Conservation (phyloP, 2,797 vertebrate genomes). For the Tokudaia muenninki region DNA sequence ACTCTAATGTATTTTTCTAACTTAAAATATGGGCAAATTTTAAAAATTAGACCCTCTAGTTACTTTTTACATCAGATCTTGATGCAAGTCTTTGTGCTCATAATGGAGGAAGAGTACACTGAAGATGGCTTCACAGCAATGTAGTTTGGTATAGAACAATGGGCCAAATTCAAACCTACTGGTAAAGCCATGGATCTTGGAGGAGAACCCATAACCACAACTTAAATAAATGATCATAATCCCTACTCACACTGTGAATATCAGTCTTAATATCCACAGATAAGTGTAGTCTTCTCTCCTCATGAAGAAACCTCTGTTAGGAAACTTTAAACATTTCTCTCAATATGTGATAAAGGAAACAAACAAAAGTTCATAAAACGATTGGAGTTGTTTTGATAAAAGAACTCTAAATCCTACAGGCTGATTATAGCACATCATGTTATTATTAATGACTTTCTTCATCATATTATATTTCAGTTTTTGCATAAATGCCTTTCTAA, state of each 20-base stretch:
- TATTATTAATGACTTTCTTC: not conserved
- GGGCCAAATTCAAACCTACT: conserved; percentile 62
- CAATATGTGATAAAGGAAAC: not conserved
- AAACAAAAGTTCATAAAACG: not conserved
- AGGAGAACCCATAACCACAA: not conserved
- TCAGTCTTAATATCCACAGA: not conserved
- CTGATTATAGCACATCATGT: not conserved
- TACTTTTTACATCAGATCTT: conserved; percentile 89
- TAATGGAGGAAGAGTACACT: conserved; percentile 85
- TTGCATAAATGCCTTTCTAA: not conserved
- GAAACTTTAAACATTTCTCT: conserved; percentile 22
- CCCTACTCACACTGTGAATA: not conserved
- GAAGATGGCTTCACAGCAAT: conserved; percentile 6
- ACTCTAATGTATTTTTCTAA: conserved; percentile 28
- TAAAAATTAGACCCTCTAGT: conserved; percentile 79
- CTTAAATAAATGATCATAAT: not conserved
- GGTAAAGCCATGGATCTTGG: not conserved
- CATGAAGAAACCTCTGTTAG: not conserved
- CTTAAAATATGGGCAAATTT: not conserved
- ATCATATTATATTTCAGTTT: not conserved
- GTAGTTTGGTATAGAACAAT: not conserved
- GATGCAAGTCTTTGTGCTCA: conserved; percentile 86
- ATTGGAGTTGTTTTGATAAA: not conserved
- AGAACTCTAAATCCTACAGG: not conserved
- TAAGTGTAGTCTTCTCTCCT: not conserved